phyloP scores from a whole-genome alignment of 2,797 vertebrate genomes.

The Sebastes vulpes region DNA sequence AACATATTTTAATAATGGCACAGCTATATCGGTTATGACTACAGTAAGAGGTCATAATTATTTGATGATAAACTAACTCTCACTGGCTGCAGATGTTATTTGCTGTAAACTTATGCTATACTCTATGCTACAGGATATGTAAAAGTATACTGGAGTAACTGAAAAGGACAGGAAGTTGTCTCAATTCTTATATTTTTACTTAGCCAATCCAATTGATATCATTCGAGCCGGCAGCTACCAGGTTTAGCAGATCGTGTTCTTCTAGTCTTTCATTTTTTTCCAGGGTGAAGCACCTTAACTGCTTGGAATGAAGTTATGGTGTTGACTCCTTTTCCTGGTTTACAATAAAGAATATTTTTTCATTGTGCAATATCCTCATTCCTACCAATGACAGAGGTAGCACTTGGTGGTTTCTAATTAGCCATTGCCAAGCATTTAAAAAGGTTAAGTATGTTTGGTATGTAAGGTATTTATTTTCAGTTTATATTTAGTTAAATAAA shows the following conservation, averaged over 20 bases:
- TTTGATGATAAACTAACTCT: neutral
- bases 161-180: neutral
- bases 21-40: neutral
- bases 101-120: neutral
- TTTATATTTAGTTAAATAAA: neutral
- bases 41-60: neutral
- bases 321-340: neutral
- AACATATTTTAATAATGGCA: neutral
- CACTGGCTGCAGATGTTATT: neutral
- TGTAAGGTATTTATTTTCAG: neutral
- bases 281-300: conserved; percentile 44
- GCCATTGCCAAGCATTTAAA: neutral
- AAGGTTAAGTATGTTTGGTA: neutral
- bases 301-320: conserved; percentile 54
- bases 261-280: conserved; percentile 23
- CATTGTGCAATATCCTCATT: conserved; percentile 19
- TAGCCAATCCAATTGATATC: neutral
- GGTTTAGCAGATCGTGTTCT: conserved; percentile 19
- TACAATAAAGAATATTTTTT: neutral
- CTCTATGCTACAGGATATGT: neutral
- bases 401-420: neutral
- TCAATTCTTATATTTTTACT: neutral
- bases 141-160: neutral
- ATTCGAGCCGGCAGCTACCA: neutral
- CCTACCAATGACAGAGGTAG: neutral